A percentile compares a stretch with the other conserved stretches of the same genome.
phyloP scores from a whole-genome alignment of 2,888 invertebrate species.

The Disparrhopalites patrizii region DNA sequence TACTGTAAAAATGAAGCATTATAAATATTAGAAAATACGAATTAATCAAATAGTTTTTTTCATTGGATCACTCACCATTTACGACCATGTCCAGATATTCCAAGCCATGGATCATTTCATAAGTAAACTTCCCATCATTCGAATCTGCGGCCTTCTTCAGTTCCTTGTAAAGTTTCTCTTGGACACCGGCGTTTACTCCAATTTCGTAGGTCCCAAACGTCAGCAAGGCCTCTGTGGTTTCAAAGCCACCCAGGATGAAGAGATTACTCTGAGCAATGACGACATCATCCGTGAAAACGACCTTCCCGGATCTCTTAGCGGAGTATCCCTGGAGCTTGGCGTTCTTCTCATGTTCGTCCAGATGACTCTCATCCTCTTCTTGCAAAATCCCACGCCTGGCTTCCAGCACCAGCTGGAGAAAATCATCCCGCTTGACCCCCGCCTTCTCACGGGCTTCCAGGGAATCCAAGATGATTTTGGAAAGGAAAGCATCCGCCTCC shows the following conservation, averaged over 20 bases:
- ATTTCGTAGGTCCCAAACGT: background rate
- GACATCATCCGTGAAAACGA: constrained; percentile 9
- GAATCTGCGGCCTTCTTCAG: background rate
- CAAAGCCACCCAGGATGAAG: constrained; percentile 15
- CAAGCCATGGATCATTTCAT: background rate
- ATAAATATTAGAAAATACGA: too few relatives aligned
- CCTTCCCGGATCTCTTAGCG: too few relatives aligned
- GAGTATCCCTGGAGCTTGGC: background rate
- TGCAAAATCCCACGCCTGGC: background rate
- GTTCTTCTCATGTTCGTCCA: background rate
- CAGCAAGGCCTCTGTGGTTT: constrained; percentile 7
- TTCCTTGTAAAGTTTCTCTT: constrained; percentile 2
- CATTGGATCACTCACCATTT: too few relatives aligned
- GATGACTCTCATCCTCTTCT: background rate
- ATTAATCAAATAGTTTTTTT: too few relatives aligned
- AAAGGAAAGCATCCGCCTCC: constrained; percentile 2
- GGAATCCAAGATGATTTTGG: background rate
- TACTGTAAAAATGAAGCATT: too few relatives aligned
- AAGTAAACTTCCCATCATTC: constrained; percentile 7
- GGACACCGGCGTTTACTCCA: constrained; percentile 2
- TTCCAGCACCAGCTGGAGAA: constrained; percentile 6
- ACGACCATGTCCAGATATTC: constrained; percentile 6
- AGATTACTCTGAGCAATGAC: constrained; percentile 8
- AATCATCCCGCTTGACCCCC: constrained; percentile 6
- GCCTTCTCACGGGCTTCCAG: background rate